Conservation (phyloP, 2,113 vertebrate species). For the Rhea pennata region DNA sequence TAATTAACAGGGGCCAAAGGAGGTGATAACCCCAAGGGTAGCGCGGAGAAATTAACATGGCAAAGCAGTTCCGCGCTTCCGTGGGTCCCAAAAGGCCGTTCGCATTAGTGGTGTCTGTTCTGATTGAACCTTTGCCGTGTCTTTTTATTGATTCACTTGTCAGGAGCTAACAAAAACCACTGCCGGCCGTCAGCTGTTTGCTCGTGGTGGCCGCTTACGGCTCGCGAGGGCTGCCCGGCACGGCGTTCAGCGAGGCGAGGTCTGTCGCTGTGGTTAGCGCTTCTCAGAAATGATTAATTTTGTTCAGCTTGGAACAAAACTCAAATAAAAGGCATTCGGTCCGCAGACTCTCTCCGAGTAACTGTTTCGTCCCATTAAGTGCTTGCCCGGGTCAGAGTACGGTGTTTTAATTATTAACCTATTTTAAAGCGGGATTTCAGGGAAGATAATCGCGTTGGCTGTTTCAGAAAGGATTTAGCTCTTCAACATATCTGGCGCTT, state of each 20-base stretch:
- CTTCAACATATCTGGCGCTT: slow-evolving; percentile 52
- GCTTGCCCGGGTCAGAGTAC: slow-evolving; percentile 28
- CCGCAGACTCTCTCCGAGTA: neutral
- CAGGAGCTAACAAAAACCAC: slow-evolving; percentile 77
- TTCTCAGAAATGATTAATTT: slow-evolving; percentile 69
- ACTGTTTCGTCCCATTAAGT: slow-evolving; percentile 17
- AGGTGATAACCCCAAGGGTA: slow-evolving; percentile 77
- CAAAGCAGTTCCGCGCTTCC: slow-evolving; percentile 75
- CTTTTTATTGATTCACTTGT: slow-evolving; percentile 83
- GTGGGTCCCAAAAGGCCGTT: slow-evolving; percentile 74
- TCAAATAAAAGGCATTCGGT: neutral
- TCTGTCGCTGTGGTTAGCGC: slow-evolving; percentile 34
- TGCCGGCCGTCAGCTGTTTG: slow-evolving; percentile 59
- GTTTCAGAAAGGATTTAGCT: slow-evolving; percentile 27
- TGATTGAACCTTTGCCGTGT: slow-evolving; percentile 79
- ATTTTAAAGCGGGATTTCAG: slow-evolving; percentile 46
- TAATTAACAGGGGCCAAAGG: slow-evolving; percentile 83
- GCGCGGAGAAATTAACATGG: slow-evolving; percentile 79
- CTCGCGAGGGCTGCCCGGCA: slow-evolving; percentile 49
- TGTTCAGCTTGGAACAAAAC: slow-evolving; percentile 37
- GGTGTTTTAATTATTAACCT: slow-evolving; percentile 61
- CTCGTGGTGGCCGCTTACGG: slow-evolving; percentile 39
- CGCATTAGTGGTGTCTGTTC: slow-evolving; percentile 78
- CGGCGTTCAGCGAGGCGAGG: neutral
- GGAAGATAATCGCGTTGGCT: slow-evolving; percentile 24